Base-by-base conservation (phyloP, 2,888 invertebrate genomes). In the Eilema sororculum region DNA sequence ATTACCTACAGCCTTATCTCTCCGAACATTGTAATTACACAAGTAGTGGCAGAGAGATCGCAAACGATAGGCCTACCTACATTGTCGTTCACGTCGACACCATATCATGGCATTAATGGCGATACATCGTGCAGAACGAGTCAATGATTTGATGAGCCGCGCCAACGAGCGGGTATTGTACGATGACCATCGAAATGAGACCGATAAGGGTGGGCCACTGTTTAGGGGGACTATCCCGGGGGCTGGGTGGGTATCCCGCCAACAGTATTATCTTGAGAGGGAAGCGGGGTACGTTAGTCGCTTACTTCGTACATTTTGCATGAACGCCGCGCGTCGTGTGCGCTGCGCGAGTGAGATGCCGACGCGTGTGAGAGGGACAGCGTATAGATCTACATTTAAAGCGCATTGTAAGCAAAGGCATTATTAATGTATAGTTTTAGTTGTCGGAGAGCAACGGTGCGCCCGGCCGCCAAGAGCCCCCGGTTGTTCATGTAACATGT, bases 341-440 rank as follows among this genome's bases (percentile, higher is more conserved):
- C 88, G 86, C 89, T 87, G 87, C 84, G 86, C 82, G 87, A 86
- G 88, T 77, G 90, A 87, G 91, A 87, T 80, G 76, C 80, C 67
- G 37, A 77, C 67, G 30, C 60, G 83, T 75, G 81, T 75, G 88
- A 91, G 85, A 80, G 87, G 83, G 92, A 91, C 86, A 78, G 80
- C 84, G 89, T 87, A 84, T 89, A 90, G 91, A 94, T 94, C 93
- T 94, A 95, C 95, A 95, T 94, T 95, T 95, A 94, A 94, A 95
- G 95, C 94, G 93, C 94, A 95, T 95, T 94, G 95, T 94, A 95
- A 95, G 94, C 94, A 95, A 93, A 90, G 88, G 90, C 91, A 95
- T 95, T 95, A 95, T 93, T 94, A 95, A 95, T 95, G 95, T 93
- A 95, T 91, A 93, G 91, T 93, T 95, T 94, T 94, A 95, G 95